Conservation (phyloP, 2,113 vertebrate genomes). For the Antennarius striatus region DNA sequence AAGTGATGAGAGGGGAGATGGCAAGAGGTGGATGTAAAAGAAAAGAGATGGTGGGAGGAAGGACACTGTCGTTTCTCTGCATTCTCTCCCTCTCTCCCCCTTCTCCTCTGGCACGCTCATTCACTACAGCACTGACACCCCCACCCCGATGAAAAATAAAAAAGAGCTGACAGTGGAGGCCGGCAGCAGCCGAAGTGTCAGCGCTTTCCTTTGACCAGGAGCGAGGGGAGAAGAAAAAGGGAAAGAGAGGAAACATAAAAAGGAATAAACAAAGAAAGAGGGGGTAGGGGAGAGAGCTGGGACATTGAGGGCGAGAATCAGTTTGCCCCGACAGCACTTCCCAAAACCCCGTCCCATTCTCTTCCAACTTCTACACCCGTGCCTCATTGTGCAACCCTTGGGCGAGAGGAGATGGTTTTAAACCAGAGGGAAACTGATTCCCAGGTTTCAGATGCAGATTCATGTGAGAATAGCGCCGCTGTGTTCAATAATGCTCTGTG, state of each 20-base stretch:
- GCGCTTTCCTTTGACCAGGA: slow-evolving; percentile 78
- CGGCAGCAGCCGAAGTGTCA: slow-evolving; percentile 73
- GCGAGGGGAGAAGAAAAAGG: slow-evolving; percentile 36
- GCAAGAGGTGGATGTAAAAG: slow-evolving; percentile 49
- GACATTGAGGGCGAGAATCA: slow-evolving; percentile 48
- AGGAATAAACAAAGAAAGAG: slow-evolving; percentile 43
- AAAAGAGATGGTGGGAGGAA: slow-evolving; percentile 25
- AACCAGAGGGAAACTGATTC: slow-evolving; percentile 81
- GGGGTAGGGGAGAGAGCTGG: slow-evolving; percentile 18
- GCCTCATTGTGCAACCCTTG: slow-evolving; percentile 42
- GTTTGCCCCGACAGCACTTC: slow-evolving; percentile 53
- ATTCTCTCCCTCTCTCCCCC: slow-evolving; percentile 1
- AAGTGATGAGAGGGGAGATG: slow-evolving; percentile 52
- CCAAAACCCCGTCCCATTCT: slow-evolving; percentile 37
- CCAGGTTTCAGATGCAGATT: slow-evolving; percentile 71
- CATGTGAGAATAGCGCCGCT: slow-evolving; percentile 29
- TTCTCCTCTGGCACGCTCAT: slow-evolving; percentile 8
- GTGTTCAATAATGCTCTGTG: slow-evolving; percentile 40
- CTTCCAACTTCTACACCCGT: slow-evolving; percentile 52
- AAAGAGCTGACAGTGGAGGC: slow-evolving; percentile 77
- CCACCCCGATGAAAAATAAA: slow-evolving; percentile 53
- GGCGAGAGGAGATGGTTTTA: slow-evolving; percentile 74
- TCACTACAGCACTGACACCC: slow-evolving; percentile 7
- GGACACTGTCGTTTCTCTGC: slow-evolving; percentile 21
- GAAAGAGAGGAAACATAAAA: slow-evolving; percentile 43